A percentile compares a stretch with the other conserved stretches of the same genome.
Conservation (phyloP, 2,113 vertebrate genomes). For the Pseudopipra pipra region DNA sequence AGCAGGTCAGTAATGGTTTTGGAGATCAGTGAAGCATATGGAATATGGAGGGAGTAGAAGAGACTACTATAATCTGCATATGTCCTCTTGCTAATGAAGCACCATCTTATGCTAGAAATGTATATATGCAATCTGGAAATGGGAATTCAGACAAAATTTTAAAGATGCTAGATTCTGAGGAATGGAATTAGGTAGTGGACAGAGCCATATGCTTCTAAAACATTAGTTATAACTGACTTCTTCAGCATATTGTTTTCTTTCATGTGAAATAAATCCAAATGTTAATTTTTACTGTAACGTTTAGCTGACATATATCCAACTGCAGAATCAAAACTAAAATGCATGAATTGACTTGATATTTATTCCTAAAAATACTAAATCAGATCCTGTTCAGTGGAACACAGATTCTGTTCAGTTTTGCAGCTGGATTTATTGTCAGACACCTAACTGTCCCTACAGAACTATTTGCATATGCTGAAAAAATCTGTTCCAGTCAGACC, state of each 20-base stretch:
- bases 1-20: background rate
- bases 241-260: background rate
- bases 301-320: background rate
- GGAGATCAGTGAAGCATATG: background rate
- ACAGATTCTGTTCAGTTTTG: background rate
- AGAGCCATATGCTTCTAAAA: background rate
- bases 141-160: background rate
- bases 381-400: background rate
- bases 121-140: background rate
- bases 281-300: background rate
- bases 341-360: background rate
- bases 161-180: background rate
- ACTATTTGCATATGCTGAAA: background rate
- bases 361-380: background rate
- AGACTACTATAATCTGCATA: background rate
- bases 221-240: background rate
- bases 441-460: background rate
- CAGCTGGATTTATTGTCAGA: background rate
- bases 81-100: background rate
- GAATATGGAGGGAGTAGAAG: background rate
- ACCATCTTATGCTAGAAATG: background rate
- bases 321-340: background rate
- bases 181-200: background rate
- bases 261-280: background rate
- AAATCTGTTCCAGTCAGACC: background rate